Conservation (phyloP, 2,888 invertebrate species). For the Theretra japonica region DNA sequence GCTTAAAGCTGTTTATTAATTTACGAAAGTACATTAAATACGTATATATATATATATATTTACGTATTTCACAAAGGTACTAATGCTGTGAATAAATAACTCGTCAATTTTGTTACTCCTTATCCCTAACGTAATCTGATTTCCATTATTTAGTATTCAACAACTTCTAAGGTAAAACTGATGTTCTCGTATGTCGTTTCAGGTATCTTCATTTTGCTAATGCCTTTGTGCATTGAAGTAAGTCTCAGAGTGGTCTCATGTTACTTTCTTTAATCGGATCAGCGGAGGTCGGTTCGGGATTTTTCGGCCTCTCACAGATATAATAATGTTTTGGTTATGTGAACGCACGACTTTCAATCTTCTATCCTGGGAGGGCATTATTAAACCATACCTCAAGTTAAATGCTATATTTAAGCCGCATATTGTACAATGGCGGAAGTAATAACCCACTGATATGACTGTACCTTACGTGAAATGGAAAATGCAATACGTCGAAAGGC, state of each 20-base stretch:
- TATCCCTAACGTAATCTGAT: no score
- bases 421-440: neutral
- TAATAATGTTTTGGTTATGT: neutral
- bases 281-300: neutral
- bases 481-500: neutral
- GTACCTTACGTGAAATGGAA: neutral
- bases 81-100: no score
- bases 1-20: no score
- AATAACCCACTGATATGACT: neutral
- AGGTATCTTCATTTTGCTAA: neutral
- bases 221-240: neutral
- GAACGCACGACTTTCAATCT: constrained; percentile 11
- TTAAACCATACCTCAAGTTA: neutral
- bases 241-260: neutral
- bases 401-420: neutral
- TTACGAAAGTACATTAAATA: no score
- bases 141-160: neutral
- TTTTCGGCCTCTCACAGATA: neutral
- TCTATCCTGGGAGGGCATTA: neutral
- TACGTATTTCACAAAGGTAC: no score
- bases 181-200: neutral
- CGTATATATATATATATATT: no score
- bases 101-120: no score
- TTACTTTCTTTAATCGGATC: constrained; percentile 24
- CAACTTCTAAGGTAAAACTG: neutral